These are phyloP conservation scores for Capromys pilorides DNA, from an alignment of 2,797 vertebrate genomes.

Conservation along the genomic window DNA sequence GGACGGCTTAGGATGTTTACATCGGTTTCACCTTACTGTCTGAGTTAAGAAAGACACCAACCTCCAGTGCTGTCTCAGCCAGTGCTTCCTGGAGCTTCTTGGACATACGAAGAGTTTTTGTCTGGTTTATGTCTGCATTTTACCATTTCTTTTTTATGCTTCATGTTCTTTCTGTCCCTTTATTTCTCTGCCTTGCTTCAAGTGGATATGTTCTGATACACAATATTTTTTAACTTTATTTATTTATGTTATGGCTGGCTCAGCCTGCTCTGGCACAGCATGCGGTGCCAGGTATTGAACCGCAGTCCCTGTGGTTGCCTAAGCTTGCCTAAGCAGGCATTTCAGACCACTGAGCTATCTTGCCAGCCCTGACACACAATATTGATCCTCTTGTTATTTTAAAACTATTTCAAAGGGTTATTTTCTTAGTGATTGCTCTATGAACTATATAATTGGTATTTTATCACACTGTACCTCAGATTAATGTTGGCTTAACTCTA, in stretches of 20 bases:
- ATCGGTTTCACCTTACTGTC: neutral
- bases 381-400: conserved; percentile 52
- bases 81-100: neutral
- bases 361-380: neutral
- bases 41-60: neutral
- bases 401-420: conserved; percentile 29
- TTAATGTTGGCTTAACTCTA: conserved; percentile 46
- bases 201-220: conserved; percentile 1
- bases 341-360: too few relatives aligned
- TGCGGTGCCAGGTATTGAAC: too few relatives aligned
- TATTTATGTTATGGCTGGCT: too few relatives aligned
- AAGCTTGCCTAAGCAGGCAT: too few relatives aligned
- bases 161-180: neutral
- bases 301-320: too few relatives aligned
- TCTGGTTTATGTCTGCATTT: neutral
- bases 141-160: neutral
- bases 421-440: conserved; percentile 59
- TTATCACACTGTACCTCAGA: conserved; percentile 25
- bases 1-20: neutral
- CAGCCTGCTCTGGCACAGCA: too few relatives aligned
- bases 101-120: neutral
- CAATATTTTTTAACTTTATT: neutral
- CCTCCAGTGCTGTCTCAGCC: neutral
- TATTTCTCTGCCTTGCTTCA: neutral
- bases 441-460: conserved; percentile 18